Evolutionary conservation across 2,888 invertebrate species (phyloP).

Genomic region (Pyrochroa serraticornis): DNA sequence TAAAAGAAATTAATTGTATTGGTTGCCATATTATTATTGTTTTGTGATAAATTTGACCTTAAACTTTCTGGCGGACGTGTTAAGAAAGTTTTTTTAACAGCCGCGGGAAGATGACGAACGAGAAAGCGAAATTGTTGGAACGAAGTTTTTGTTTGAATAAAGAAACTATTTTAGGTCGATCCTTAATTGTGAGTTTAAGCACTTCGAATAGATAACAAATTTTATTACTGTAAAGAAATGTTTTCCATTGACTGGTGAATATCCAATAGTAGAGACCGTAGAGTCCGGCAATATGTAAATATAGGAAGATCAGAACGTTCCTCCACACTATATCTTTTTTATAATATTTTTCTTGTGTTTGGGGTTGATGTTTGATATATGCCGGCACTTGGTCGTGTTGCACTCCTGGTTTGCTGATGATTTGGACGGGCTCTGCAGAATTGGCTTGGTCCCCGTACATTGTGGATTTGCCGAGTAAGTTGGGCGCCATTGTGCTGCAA

Average conservation of each 20-base stretch:
- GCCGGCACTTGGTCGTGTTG: conserved; percentile 11
- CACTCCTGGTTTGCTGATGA: conserved; percentile 36
- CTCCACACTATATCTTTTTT: conserved; percentile 72
- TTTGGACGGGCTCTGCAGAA: conserved; percentile 42
- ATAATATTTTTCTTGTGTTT: too few relatives aligned
- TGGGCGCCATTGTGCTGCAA: conserved; percentile 63
- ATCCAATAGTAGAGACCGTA: conserved; percentile 60
- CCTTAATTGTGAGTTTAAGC: too few relatives aligned
- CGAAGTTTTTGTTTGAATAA: too few relatives aligned
- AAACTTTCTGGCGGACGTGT: not conserved
- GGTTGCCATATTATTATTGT: too few relatives aligned
- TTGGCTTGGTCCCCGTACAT: conserved; percentile 60
- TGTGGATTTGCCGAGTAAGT: conserved; percentile 64
- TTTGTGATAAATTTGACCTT: not conserved
- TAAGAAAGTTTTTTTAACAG: not conserved
- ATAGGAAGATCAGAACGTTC: conserved; percentile 75
- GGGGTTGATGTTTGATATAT: not conserved
- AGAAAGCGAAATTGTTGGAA: too few relatives aligned
- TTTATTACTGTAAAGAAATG: conserved; percentile 64
- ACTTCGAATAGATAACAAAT: too few relatives aligned
- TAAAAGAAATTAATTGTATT: too few relatives aligned
- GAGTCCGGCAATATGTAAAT: conserved; percentile 70
- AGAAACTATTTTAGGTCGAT: too few relatives aligned
- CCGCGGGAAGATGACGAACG: not conserved
- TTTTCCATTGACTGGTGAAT: conserved; percentile 48